phyloP scores from a whole-genome alignment of 2,797 vertebrate genomes.

The Sebastes vulpes region DNA sequence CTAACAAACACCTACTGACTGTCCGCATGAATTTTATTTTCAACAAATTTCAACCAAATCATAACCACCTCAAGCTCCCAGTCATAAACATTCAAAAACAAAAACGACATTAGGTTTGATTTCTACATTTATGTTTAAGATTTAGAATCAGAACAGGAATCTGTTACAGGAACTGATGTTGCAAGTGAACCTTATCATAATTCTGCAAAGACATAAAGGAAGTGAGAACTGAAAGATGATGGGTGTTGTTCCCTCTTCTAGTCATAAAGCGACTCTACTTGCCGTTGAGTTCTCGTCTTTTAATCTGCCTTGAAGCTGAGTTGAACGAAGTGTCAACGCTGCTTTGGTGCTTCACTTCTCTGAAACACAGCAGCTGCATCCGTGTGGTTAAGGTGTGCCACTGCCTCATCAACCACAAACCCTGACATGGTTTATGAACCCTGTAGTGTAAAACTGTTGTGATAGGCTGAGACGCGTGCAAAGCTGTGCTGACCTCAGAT shows the following conservation, averaged over 20 bases:
- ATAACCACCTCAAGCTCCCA: background rate
- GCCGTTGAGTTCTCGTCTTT: background rate
- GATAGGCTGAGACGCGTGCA: background rate
- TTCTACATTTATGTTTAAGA: background rate
- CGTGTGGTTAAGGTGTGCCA: background rate
- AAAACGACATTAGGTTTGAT: background rate
- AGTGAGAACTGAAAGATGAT: conserved; percentile 19
- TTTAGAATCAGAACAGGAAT: background rate
- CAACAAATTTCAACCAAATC: background rate
- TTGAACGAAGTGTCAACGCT: background rate
- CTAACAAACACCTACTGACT: background rate
- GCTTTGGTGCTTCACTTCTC: conserved; percentile 18
- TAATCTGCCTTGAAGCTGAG: background rate
- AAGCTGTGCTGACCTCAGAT: background rate
- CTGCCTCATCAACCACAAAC: conserved; percentile 21
- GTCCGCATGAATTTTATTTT: no score
- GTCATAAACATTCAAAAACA: background rate
- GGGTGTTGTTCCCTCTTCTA: background rate
- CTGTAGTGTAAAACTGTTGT: background rate
- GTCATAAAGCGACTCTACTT: background rate
- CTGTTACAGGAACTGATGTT: conserved; percentile 1
- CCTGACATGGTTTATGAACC: background rate
- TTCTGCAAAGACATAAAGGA: background rate
- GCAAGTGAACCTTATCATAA: background rate
- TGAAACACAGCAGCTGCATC: background rate